phyloP scores from a whole-genome alignment of 2,113 vertebrate genomes.

The Pollimyrus isidori region DNA sequence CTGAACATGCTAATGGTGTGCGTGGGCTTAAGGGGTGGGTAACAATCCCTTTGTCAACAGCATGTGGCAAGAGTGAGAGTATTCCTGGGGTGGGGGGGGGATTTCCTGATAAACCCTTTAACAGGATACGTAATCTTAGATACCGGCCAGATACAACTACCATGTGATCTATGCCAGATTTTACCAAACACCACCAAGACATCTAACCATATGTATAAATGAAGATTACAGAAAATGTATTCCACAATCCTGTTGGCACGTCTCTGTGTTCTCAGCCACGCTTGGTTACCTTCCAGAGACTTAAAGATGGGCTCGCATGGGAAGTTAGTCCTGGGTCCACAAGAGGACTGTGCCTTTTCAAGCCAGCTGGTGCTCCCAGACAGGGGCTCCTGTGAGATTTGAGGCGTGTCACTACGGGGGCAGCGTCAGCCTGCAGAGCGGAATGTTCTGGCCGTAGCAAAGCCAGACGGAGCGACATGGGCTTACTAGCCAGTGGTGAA shows the following conservation, averaged over 20 bases:
- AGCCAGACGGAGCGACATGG: neutral
- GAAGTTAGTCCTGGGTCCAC: neutral
- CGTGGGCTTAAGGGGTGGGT: neutral
- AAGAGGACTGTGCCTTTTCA: neutral
- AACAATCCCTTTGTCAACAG: slow-evolving; percentile 9
- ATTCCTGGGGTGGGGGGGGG: neutral
- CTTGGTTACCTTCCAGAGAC: neutral
- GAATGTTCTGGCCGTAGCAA: neutral
- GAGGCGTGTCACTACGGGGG: neutral
- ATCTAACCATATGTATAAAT: neutral
- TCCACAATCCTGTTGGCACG: neutral
- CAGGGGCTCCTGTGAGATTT: neutral
- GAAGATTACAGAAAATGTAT: neutral
- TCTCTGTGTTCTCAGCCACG: neutral
- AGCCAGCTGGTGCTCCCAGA: neutral
- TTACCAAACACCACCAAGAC: neutral
- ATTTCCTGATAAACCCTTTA: neutral
- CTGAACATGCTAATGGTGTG: slow-evolving; percentile 5
- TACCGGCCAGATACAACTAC: neutral
- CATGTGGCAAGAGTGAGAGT: neutral
- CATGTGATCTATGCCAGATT: neutral
- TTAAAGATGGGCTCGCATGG: neutral
- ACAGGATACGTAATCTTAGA: neutral
- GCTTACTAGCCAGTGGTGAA: neutral
- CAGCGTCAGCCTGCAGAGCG: neutral